phyloP scores from a whole-genome alignment of 2,888 invertebrate species.

The Apamea anceps region DNA sequence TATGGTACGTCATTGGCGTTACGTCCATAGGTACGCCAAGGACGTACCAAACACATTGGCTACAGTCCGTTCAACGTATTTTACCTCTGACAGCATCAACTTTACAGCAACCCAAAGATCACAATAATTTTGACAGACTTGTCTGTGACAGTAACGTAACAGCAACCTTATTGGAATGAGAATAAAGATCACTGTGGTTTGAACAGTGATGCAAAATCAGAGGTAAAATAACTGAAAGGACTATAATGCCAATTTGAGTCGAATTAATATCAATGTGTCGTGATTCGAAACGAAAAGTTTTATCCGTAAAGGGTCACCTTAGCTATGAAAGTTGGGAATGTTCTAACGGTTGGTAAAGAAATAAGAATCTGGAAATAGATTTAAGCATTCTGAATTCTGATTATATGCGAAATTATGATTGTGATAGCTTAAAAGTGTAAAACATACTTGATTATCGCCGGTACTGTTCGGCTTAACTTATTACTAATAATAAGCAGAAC shows the following conservation, averaged over 20 bases:
- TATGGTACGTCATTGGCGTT: not conserved
- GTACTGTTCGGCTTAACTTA: not conserved
- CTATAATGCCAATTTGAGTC: not conserved
- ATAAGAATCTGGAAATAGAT: slow-evolving; percentile 8
- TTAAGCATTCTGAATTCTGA: slow-evolving; percentile 11
- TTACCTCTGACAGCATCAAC: too few species aligned
- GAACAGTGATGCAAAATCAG: not conserved
- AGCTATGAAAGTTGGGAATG: not conserved
- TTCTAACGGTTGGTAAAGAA: not conserved
- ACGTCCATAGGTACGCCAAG: not conserved
- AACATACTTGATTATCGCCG: not conserved
- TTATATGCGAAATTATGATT: slow-evolving; percentile 10
- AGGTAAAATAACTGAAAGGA: not conserved
- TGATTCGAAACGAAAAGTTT: not conserved
- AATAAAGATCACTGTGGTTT: too few species aligned
- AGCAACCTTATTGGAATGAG: too few species aligned
- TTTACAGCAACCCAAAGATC: too few species aligned
- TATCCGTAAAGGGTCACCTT: not conserved
- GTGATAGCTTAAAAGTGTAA: slow-evolving; percentile 14
- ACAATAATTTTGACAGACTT: too few species aligned
- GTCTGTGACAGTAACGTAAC: too few species aligned
- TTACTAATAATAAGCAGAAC: slow-evolving; percentile 22
- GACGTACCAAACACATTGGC: not conserved
- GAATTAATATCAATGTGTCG: not conserved
- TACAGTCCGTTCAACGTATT: too few species aligned